Conservation (phyloP, 2,797 vertebrate genomes). For the Sebastes trivittatus region DNA sequence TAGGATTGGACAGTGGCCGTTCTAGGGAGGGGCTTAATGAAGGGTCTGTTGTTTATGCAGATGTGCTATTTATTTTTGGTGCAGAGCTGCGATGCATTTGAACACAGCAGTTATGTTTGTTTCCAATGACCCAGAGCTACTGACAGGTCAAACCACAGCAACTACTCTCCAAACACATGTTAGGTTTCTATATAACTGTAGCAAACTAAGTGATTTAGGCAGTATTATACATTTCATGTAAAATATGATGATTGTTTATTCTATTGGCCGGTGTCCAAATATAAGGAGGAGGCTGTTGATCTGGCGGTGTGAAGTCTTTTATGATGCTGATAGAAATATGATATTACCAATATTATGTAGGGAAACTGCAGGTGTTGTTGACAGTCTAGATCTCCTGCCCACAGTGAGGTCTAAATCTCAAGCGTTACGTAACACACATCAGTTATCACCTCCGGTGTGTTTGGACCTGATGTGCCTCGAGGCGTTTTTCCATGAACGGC, state of each 20-base stretch:
- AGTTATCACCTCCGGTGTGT: constrained; percentile 19
- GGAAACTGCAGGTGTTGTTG: constrained; percentile 5
- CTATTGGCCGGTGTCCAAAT: neutral
- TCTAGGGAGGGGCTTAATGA: too few species aligned
- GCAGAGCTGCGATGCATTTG: neutral
- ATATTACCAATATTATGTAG: neutral
- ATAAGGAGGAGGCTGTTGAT: neutral
- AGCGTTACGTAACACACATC: constrained; percentile 22
- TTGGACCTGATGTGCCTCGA: constrained; percentile 3
- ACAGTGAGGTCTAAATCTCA: constrained; percentile 11
- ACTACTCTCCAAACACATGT: neutral
- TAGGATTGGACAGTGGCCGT: too few species aligned
- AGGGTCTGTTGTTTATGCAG: constrained; percentile 4
- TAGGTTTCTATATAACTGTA: neutral
- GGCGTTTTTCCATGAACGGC: constrained; percentile 9
- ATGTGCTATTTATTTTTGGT: constrained; percentile 2
- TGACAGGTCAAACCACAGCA: neutral
- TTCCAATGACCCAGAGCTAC: neutral
- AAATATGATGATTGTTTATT: neutral
- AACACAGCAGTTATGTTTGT: constrained; percentile 3
- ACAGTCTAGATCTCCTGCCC: constrained; percentile 7
- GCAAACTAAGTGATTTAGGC: neutral
- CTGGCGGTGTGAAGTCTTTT: neutral
- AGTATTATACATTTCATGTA: neutral
- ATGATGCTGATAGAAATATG: constrained; percentile 4